Base-by-base conservation (phyloP, 2,113 vertebrate genomes). In the Elgaria multicarinata region DNA sequence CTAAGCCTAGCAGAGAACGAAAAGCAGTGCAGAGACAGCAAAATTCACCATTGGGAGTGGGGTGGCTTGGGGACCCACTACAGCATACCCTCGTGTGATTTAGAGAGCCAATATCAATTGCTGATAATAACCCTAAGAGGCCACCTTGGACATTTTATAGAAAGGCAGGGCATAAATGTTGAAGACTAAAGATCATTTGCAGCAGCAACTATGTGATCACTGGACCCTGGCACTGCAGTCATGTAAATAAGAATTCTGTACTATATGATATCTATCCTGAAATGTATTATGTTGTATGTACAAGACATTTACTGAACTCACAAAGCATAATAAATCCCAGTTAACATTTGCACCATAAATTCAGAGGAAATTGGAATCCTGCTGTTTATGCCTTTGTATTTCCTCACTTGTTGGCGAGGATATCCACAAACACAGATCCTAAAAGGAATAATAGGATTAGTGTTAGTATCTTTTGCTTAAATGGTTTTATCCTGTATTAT, bases 361-460 rank as follows among this genome's bases (percentile, higher is more conserved):
- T 99, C 98, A 18, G 99, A 98, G 7, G 99, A 99, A 91, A 99
- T 96, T 0, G 98, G 98, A 97, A 99, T 97, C 75, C 99, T 98
- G 22, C 95, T 96, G 93, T 94, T 99, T 90, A 99, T 94, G 92
- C 98, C 98, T 96, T 98, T 98, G 95, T 99, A 99, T 89, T 98
- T 98, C 87, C 99, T 98, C 87, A 98, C 95, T 95, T 99, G 98
- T 76, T 99, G 99, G 90, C 98, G 97, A 89, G 99, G 99, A 96
- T 98, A 99, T 93, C 99, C 99, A 90, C 98, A 99, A 94, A 99
- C 98, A 96, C 98, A 98, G 81, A 99, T 98, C 95, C 99, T 99
- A 96, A 88, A 97, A 90, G 89, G 96, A 92, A 94, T 20, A 28
- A 95, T 44, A 71, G 12, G 93, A 87, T 74, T 85, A 36, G 84